Evolutionary conservation across 2,888 invertebrate genomes (phyloP).

Genomic region (Epinotia bilunana): DNA sequence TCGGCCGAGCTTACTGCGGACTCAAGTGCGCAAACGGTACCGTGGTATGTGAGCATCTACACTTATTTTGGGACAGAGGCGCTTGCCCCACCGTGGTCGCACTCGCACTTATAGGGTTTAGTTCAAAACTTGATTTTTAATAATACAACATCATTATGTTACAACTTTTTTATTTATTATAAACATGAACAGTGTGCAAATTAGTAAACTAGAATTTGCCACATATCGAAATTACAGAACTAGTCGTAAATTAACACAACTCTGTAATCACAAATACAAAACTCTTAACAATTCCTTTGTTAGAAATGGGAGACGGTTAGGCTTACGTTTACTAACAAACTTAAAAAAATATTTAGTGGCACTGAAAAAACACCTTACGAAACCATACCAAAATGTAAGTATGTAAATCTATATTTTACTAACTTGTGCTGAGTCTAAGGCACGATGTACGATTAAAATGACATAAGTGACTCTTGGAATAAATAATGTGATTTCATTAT

Average conservation of each 20-base stretch:
- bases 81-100: neutral
- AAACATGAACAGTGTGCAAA: constrained; percentile 83
- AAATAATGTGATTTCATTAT: constrained; percentile 38
- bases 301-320: constrained; percentile 64
- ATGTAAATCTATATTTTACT: constrained; percentile 54
- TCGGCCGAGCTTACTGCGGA: no score
- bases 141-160: constrained; percentile 46
- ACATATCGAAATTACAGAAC: constrained; percentile 58
- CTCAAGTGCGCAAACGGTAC: no score
- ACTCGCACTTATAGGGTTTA: neutral
- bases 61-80: neutral
- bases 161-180: constrained; percentile 77
- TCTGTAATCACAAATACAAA: constrained; percentile 62
- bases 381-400: constrained; percentile 54
- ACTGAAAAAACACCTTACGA: constrained; percentile 62
- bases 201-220: constrained; percentile 70
- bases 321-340: constrained; percentile 70
- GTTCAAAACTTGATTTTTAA: neutral
- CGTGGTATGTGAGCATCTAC: no score
- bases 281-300: constrained; percentile 58
- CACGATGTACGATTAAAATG: constrained; percentile 55
- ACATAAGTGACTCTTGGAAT: constrained; percentile 36
- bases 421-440: constrained; percentile 73
- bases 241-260: constrained; percentile 53
- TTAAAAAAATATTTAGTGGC: constrained; percentile 66